Base-by-base conservation (phyloP, 2,797 vertebrate species). In the Aulostomus chinensis region DNA sequence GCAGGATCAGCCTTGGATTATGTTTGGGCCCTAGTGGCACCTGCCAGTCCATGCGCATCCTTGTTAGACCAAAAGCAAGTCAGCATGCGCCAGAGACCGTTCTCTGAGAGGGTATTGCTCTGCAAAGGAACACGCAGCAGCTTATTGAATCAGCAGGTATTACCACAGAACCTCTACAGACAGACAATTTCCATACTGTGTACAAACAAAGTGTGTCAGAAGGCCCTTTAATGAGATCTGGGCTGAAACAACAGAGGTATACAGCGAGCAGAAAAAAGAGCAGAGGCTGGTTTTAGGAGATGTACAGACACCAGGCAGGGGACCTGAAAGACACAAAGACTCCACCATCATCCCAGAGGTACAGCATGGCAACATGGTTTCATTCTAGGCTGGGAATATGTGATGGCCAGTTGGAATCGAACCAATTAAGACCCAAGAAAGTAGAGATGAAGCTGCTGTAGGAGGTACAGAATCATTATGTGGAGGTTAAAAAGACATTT, bases 1-100 rank as follows among this genome's bases (percentile, higher is more conserved):
- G 84, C 83, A 81, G 39, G 76, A 78, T 74, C 62, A 81, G 73
- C 53, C 54, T 50, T 28, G 34, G 49, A 71, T 69, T 59, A 60
- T 34, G 46, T 57, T 41, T 14, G 41, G 35, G 5, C 38, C 46
- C 63, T 54, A n/a, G 58, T 28, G 53, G 70, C 52, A 58, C 43
- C 46, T 51, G 70, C 52, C 68, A 73, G 58, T 77, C 66, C 70
- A 66, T 69, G 63, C 54, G 22, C 41, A 60, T 70, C 60, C 67
- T 48, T 76, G 74, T 77, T 77, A 85, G 80, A 76, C 63, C 80
- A 69, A 79, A 76, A 58, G 24, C 24, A 70, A 83, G 72, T 58
- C 65, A 72, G 70, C 80, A 78, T 74, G 85, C 76, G 5, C 51
- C 76, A 66, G 54, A 78, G 58, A 55, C 77, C 39, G 16, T 59